Evolutionary conservation across 2,113 vertebrate genomes (phyloP).

Genomic region (Circaetus gallicus): DNA sequence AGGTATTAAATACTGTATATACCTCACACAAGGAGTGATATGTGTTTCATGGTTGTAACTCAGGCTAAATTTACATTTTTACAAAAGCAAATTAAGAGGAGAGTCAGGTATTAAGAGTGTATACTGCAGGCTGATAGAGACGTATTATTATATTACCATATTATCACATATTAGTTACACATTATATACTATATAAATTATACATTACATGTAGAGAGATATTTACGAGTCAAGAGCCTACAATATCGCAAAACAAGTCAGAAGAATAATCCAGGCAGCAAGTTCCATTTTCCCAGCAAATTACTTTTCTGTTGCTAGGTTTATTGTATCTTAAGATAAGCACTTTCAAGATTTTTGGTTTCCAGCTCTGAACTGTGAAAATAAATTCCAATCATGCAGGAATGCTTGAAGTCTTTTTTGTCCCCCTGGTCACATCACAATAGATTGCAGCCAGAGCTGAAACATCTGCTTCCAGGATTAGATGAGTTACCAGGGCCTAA

Average conservation of each 20-base stretch:
- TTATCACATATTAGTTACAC: background rate
- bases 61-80: background rate
- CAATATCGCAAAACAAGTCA: background rate
- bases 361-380: background rate
- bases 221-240: background rate
- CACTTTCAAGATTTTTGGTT: background rate
- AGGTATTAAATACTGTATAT: background rate
- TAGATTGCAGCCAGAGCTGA: background rate
- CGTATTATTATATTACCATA: background rate
- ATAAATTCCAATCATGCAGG: background rate
- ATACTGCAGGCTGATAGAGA: background rate
- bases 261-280: background rate
- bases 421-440: background rate
- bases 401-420: background rate
- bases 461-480: constrained; percentile 22
- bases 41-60: background rate
- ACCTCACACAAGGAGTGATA: background rate
- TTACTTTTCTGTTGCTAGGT: background rate
- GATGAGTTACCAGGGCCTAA: background rate
- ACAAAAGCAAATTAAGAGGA: background rate
- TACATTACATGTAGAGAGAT: background rate
- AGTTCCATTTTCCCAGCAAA: background rate
- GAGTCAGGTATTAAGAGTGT: background rate
- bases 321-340: background rate
- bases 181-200: background rate